phyloP scores from a whole-genome alignment of 2,888 invertebrate species.

The Metallyticus violacea region DNA sequence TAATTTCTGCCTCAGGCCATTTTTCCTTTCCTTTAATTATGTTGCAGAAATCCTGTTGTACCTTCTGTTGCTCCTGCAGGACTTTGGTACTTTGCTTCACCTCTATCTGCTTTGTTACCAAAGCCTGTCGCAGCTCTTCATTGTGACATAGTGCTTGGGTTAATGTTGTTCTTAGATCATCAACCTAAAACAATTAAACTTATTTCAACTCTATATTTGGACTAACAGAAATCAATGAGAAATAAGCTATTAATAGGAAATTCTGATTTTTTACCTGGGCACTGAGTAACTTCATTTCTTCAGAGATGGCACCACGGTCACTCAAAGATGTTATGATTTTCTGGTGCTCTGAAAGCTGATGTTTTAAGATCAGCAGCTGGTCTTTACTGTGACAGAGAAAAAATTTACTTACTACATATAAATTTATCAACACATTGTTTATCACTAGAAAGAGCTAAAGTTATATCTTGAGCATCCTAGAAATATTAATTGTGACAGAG shows the following conservation, averaged over 20 bases:
- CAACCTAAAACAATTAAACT: constrained; percentile 46
- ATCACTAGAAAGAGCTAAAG: not conserved
- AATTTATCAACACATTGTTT: no score
- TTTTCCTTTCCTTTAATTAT: constrained; percentile 45
- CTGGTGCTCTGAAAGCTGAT: not conserved
- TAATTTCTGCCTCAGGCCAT: not conserved
- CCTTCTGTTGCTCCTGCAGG: constrained; percentile 59
- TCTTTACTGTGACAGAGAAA: not conserved
- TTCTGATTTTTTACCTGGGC: not conserved
- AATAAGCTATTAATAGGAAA: no score
- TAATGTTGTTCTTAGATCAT: constrained; percentile 50
- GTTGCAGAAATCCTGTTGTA: constrained; percentile 60
- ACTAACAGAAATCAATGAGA: no score
- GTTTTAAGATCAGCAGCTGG: not conserved
- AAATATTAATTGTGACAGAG: no score
- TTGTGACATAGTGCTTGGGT: constrained; percentile 50
- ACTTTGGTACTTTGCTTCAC: constrained; percentile 59
- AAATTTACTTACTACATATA: not conserved
- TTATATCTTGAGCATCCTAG: not conserved
- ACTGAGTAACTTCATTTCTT: not conserved
- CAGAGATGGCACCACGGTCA: not conserved
- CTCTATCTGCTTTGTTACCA: constrained; percentile 56
- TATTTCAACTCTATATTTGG: no score
- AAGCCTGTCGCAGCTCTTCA: constrained; percentile 50
- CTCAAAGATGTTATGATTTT: not conserved